These are phyloP conservation scores for Smutsia temminckii DNA, from an alignment of 2,797 vertebrate genomes.

Conservation along the genomic window DNA sequence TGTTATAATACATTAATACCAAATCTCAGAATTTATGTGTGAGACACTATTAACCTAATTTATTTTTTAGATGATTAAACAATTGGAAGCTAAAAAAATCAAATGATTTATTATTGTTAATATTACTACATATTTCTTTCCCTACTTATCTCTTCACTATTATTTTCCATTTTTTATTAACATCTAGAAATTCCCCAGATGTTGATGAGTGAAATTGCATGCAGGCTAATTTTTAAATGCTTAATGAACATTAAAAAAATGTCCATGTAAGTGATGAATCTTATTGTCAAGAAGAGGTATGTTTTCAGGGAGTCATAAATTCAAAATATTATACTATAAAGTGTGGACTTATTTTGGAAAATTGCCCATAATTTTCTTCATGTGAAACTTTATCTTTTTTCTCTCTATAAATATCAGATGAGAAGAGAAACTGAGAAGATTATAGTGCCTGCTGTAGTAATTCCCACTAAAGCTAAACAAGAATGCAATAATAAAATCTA, in stretches of 20 bases:
- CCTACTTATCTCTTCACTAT: slow-evolving; percentile 15
- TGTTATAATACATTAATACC: slow-evolving; percentile 62
- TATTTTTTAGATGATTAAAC: slow-evolving; percentile 39
- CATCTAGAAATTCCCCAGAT: background rate
- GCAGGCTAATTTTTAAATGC: slow-evolving; percentile 65
- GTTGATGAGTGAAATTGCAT: slow-evolving; percentile 58
- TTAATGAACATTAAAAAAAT: background rate
- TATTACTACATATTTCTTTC: slow-evolving; percentile 49
- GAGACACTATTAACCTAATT: slow-evolving; percentile 50
- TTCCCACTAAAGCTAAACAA: slow-evolving; percentile 80
- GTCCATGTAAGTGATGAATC: slow-evolving; percentile 5
- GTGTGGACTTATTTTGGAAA: slow-evolving; percentile 33
- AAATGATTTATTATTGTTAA: slow-evolving; percentile 41
- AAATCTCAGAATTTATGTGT: slow-evolving; percentile 31
- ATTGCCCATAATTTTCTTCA: slow-evolving; percentile 50
- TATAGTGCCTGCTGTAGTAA: slow-evolving; percentile 64
- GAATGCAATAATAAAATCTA: slow-evolving; percentile 77
- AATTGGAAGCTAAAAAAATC: slow-evolving; percentile 51
- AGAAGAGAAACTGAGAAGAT: slow-evolving; percentile 82
- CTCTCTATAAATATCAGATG: slow-evolving; percentile 78
- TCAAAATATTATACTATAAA: background rate
- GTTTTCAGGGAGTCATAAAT: slow-evolving; percentile 41
- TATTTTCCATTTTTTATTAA: slow-evolving; percentile 65
- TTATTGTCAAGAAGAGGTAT: background rate
- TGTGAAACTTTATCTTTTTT: slow-evolving; percentile 61